These are phyloP conservation scores for Rhadinocentrus ornatus DNA, from an alignment of 2,797 vertebrate species.

Conservation along the genomic window DNA sequence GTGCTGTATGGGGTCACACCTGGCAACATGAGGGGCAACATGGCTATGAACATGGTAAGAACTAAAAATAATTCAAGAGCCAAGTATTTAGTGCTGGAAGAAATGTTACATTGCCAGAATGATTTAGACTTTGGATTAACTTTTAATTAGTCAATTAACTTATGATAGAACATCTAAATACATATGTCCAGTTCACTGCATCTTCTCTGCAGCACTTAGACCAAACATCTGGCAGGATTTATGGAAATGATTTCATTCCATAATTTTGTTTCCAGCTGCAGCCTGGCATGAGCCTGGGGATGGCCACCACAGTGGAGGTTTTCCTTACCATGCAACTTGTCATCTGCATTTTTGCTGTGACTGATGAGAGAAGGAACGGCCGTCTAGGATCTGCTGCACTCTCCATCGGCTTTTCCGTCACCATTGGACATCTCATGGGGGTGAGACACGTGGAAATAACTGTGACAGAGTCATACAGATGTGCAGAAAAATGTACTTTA, in stretches of 20 bases:
- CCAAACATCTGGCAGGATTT: not conserved
- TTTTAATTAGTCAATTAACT: not conserved
- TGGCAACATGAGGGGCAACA: constrained; percentile 88
- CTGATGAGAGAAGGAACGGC: constrained; percentile 91
- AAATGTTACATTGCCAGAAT: not conserved
- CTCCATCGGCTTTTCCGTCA: constrained; percentile 93
- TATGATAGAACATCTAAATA: not conserved
- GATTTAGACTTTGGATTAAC: not conserved
- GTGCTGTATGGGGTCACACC: constrained; percentile 94
- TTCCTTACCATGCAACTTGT: constrained; percentile 94
- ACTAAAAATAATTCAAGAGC: not conserved
- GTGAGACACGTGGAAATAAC: constrained; percentile 72
- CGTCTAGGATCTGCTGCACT: constrained; percentile 89
- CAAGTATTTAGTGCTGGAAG: not conserved
- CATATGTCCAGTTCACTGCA: not conserved
- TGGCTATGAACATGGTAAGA: constrained; percentile 92
- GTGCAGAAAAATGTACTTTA: not conserved
- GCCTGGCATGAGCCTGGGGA: constrained; percentile 89
- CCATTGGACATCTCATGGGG: constrained; percentile 93
- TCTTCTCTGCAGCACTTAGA: not conserved
- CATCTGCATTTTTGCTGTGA: constrained; percentile 93
- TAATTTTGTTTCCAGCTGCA: constrained; percentile 83
- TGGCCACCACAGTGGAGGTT: constrained; percentile 93
- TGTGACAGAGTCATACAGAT: not conserved
- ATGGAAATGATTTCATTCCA: constrained; percentile 9